These are phyloP conservation scores for Ceramica pisi DNA, from an alignment of 2,888 invertebrate genomes.

Conservation along the genomic window DNA sequence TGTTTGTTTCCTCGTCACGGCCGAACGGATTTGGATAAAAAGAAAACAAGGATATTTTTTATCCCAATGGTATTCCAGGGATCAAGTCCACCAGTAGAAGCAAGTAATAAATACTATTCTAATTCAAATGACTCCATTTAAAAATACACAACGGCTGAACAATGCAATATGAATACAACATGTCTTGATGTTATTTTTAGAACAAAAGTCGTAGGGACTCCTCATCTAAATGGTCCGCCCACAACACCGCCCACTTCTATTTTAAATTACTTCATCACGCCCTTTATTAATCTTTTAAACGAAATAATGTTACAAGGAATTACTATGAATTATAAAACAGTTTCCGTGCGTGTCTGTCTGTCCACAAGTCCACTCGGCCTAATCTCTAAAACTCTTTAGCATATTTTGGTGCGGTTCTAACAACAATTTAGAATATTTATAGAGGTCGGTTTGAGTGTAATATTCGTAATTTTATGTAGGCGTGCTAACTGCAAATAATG, in stretches of 20 bases:
- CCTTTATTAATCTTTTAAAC: constrained; percentile 37
- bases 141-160: background rate
- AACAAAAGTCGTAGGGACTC: background rate
- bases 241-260: constrained; percentile 36
- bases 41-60: no score
- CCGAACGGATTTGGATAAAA: no score
- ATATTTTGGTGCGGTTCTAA: constrained; percentile 30
- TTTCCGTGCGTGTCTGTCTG: constrained; percentile 31
- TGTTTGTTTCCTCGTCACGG: no score
- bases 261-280: constrained; percentile 44
- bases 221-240: constrained; percentile 23
- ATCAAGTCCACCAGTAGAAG: no score
- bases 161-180: background rate
- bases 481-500: constrained; percentile 55
- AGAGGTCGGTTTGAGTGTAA: constrained; percentile 41
- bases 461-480: constrained; percentile 44
- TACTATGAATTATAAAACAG: constrained; percentile 38
- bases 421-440: constrained; percentile 49
- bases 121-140: background rate
- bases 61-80: no score
- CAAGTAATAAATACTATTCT: background rate
- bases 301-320: constrained; percentile 33
- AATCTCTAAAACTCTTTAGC: constrained; percentile 49
- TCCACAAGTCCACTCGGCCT: constrained; percentile 22
- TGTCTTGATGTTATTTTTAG: constrained; percentile 13